Evolutionary conservation across 2,888 invertebrate genomes (phyloP), one percentile per base, ranked within the genome.

Genomic region (Ochropacha duplaris): DNA sequence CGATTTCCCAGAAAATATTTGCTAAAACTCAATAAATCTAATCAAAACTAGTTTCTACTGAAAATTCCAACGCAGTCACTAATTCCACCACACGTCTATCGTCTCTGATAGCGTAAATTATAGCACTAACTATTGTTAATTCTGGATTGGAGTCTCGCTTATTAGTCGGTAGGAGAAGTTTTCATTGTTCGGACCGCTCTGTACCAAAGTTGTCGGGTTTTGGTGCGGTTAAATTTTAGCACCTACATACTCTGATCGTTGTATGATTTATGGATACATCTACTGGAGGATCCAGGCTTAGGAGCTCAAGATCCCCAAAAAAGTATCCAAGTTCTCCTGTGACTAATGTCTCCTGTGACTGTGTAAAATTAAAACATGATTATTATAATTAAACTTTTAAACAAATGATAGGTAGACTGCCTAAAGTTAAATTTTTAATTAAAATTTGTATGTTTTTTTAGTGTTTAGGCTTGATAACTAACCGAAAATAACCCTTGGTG

Each of bases 51-150:
- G 9, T 9, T 6, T 19, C 44, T 19, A 19, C 44, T 16, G 44
- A 44, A 19, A 44, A 44, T 44, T 44, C 44, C 44, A 2, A 19
- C 16, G 36, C 44, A 44, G 19, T 19, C 19, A 44, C 44, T 9
- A 61, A 61, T 50, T 24, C 49, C 58, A 57, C 54, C 62, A 44
- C 44, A 44, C 44, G 44, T 44, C 44, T 19, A 44, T 44, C 44
- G 44, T 19, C 49, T 54, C 63, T 58, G 64, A 65, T 62, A 61
- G 59, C 60, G 64, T 62, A 64, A 72, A 71, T 68, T 66, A 70
- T 69, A 69, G 65, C 64, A 59, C 65, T 68, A 72, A 74, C 69
- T 67, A 64, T 65, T 76, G 73, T 74, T 73, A 72, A 76, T 76
- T 72, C 65, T 59, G 66, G 72, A 64, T 66, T 59, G 59, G 54